Conservation (phyloP, 2,797 vertebrate species). For the Macrochelys suwanniensis region DNA sequence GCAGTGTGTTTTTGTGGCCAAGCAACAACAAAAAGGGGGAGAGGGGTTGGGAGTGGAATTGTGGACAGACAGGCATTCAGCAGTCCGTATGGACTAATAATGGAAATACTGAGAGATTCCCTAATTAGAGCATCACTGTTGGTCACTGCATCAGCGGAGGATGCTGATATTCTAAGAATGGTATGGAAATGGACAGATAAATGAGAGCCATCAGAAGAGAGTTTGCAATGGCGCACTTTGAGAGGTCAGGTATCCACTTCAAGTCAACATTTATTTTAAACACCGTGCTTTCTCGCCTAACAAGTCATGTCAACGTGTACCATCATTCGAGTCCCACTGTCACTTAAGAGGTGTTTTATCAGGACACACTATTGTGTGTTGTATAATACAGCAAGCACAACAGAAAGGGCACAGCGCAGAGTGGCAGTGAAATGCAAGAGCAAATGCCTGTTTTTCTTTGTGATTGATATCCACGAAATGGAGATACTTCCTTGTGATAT, state of each 20-base stretch:
- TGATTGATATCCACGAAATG: background rate
- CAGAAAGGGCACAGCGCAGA: background rate
- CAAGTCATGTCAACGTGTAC: background rate
- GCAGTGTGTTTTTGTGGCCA: background rate
- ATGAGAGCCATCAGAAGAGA: background rate
- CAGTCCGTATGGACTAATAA: background rate
- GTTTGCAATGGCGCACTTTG: background rate
- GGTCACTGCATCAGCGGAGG: background rate
- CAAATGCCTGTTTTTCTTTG: background rate
- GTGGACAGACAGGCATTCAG: background rate
- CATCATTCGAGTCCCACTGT: background rate
- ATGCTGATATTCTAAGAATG: background rate
- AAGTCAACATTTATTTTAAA: conserved; percentile 10
- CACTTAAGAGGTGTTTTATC: background rate
- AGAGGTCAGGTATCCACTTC: background rate
- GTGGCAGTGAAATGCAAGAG: background rate
- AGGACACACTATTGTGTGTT: background rate
- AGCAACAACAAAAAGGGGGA: background rate
- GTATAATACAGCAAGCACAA: background rate
- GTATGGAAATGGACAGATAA: background rate
- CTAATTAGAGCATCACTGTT: background rate
- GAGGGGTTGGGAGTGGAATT: background rate
- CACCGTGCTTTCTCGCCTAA: background rate
- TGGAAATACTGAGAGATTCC: background rate
- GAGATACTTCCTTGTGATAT: background rate